Percentiles rank a stretch among this genome's conserved stretches.
phyloP scores from a whole-genome alignment of 2,888 invertebrate species.

The Calliscelio sp. region DNA sequence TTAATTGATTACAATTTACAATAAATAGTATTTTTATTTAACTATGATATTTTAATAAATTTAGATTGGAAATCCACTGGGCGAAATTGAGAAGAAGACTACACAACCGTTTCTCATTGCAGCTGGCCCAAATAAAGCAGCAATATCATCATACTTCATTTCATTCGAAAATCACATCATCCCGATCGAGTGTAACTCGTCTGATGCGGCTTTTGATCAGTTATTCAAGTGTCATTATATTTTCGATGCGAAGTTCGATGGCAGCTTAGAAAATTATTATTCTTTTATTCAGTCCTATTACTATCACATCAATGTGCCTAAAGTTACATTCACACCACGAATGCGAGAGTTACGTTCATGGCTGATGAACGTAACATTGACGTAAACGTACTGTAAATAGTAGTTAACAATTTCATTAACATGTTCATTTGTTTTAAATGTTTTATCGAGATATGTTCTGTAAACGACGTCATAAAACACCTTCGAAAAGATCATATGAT shows the following conservation, averaged over 20 bases:
- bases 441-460: too few relatives aligned
- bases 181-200: constrained; percentile 39
- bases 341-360: constrained; percentile 70
- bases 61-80: constrained; percentile 41
- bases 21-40: neutral
- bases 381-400: too few relatives aligned
- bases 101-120: constrained; percentile 63
- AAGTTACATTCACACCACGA: constrained; percentile 42
- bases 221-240: constrained; percentile 68
- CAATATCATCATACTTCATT: constrained; percentile 57
- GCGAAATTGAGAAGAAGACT: neutral
- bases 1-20: neutral
- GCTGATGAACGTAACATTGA: too few relatives aligned
- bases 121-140: constrained; percentile 55
- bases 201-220: constrained; percentile 61
- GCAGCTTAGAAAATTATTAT: constrained; percentile 50
- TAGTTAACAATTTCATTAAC: too few relatives aligned
- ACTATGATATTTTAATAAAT: constrained; percentile 22
- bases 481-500: too few relatives aligned
- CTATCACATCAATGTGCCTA: constrained; percentile 58
- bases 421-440: too few relatives aligned
- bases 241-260: constrained; percentile 50
- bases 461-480: too few relatives aligned
- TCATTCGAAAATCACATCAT: constrained; percentile 49
- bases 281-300: constrained; percentile 63